These are phyloP conservation scores for Muscidifurax raptorellus DNA, from an alignment of 1,140 invertebrate genomes.

Conservation along the genomic window DNA sequence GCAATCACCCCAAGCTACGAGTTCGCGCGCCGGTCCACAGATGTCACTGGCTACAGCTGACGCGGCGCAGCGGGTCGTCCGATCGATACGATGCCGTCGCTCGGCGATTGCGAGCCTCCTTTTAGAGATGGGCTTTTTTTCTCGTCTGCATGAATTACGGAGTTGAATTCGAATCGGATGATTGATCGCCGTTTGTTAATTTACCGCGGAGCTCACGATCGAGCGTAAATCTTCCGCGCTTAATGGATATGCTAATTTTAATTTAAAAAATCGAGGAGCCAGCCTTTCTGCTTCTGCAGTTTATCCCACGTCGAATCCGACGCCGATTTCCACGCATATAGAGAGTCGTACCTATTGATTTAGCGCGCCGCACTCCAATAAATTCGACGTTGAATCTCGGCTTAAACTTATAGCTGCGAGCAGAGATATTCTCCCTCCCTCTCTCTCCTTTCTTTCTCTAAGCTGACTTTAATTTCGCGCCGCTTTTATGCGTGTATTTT, in stretches of 20 bases:
- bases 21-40: conserved; percentile 58
- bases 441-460: background rate
- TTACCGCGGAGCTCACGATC: background rate
- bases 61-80: background rate
- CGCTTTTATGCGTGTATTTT: background rate
- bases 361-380: background rate
- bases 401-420: background rate
- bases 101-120: background rate
- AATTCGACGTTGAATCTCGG: background rate
- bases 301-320: background rate
- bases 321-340: background rate
- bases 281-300: background rate
- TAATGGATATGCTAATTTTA: background rate
- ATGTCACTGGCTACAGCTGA: conserved; percentile 64
- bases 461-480: background rate
- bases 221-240: background rate
- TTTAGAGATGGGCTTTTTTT: background rate
- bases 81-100: conserved; percentile 24
- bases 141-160: background rate
- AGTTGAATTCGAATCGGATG: background rate
- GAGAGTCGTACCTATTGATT: background rate
- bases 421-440: background rate
- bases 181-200: too few species aligned
- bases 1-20: conserved; percentile 56
- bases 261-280: background rate